A percentile compares a stretch with the other conserved stretches of the same genome.
Evolutionary conservation across 2,113 vertebrate species (phyloP).

Genomic region (Rhynchomys soricoides): DNA sequence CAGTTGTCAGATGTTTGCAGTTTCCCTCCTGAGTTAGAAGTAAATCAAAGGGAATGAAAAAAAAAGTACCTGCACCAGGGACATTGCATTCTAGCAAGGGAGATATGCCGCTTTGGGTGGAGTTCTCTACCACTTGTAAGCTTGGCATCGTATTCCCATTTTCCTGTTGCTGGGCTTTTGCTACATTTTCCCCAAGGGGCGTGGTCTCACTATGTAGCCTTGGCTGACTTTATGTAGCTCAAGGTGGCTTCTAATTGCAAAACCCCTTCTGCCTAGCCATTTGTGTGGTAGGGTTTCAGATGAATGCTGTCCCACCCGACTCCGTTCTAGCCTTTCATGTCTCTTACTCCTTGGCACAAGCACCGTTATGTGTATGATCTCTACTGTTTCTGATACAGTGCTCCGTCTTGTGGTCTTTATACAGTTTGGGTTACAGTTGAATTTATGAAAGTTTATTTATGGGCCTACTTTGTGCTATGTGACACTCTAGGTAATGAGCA

Average conservation of each 20-base stretch:
- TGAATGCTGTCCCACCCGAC: background rate
- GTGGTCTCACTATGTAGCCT: background rate
- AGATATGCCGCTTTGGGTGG: background rate
- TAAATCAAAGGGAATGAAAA: background rate
- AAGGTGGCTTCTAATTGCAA: background rate
- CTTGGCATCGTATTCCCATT: background rate
- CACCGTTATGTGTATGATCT: background rate
- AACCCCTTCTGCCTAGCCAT: background rate
- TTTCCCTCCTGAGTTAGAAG: background rate
- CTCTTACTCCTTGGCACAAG: background rate
- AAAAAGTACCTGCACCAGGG: background rate
- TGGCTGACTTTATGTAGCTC: background rate
- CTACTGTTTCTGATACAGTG: background rate
- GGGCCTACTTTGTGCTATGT: background rate
- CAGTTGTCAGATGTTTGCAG: background rate
- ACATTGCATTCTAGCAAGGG: background rate
- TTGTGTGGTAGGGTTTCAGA: background rate
- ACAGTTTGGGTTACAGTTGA: background rate
- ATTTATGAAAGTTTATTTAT: constrained; percentile 36
- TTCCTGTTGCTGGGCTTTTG: background rate
- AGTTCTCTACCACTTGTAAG: background rate
- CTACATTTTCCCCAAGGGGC: background rate
- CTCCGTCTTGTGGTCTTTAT: background rate
- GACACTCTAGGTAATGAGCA: background rate
- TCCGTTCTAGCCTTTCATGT: background rate